These are phyloP conservation scores for Aphelinus atriplicis DNA, from an alignment of 1,140 invertebrate species.

Conservation along the genomic window DNA sequence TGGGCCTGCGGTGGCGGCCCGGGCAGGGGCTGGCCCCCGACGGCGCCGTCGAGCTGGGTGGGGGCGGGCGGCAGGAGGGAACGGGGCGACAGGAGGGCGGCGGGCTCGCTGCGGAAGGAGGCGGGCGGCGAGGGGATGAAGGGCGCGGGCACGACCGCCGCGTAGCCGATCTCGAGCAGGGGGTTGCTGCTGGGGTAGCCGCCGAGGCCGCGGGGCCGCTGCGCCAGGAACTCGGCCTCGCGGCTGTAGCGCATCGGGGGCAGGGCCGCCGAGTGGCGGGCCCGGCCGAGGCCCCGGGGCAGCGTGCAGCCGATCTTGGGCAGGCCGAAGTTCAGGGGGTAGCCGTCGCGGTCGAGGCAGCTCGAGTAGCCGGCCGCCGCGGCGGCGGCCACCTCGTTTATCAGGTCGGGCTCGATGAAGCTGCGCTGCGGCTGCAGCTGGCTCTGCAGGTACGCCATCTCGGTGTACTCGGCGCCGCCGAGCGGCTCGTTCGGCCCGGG, in stretches of 20 bases:
- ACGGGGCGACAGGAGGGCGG: constrained; percentile 52
- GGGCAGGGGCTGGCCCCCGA: constrained; percentile 38
- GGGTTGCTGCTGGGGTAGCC: constrained; percentile 66
- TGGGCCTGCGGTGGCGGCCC: background rate
- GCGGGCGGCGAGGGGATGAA: constrained; percentile 77
- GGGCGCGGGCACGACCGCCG: constrained; percentile 62
- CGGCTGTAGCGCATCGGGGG: constrained; percentile 72
- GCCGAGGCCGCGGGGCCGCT: constrained; percentile 61
- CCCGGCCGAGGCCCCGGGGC: constrained; percentile 58
- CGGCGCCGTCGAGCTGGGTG: constrained; percentile 52
- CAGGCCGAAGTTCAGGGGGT: constrained; percentile 81
- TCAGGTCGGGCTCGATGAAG: constrained; percentile 60
- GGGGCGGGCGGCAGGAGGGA: constrained; percentile 54
- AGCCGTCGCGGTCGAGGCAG: constrained; percentile 77
- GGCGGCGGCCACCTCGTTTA: constrained; percentile 58
- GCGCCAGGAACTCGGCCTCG: constrained; percentile 75
- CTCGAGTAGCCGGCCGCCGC: constrained; percentile 53
- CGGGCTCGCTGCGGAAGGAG: constrained; percentile 56
- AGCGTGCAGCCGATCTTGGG: constrained; percentile 73
- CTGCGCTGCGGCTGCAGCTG: constrained; percentile 51
- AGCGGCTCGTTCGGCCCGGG: constrained; percentile 53
- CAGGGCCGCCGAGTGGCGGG: constrained; percentile 58
- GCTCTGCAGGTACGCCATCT: background rate
- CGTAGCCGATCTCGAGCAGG: constrained; percentile 73
- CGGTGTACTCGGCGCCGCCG: constrained; percentile 13